phyloP scores from a whole-genome alignment of 2,888 invertebrate species.

The Cetonia aurata region DNA sequence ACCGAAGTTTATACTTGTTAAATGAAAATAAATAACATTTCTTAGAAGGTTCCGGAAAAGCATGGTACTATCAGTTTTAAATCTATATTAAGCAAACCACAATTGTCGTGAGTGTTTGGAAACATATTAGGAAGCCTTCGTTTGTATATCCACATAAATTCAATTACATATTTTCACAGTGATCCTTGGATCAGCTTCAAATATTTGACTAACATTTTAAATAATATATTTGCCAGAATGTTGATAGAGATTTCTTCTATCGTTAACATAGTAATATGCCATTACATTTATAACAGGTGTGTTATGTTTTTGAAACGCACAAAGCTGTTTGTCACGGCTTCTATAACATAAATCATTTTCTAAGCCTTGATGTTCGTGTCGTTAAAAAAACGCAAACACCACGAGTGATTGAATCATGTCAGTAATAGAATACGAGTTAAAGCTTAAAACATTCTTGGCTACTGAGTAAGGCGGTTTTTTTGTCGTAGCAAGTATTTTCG shows the following conservation, averaged over 20 bases:
- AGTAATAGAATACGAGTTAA: no score
- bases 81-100: no score
- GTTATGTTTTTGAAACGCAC: conserved; percentile 4
- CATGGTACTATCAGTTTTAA: no score
- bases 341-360: conserved; percentile 8
- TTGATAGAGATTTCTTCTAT: conserved; percentile 3
- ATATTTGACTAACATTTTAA: conserved; percentile 15
- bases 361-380: not conserved
- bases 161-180: not conserved
- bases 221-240: conserved; percentile 31
- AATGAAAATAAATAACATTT: no score
- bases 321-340: not conserved
- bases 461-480: no score
- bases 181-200: conserved; percentile 16
- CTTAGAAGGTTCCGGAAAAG: no score
- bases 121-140: no score
- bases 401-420: not conserved
- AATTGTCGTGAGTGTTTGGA: no score
- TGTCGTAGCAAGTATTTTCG: no score
- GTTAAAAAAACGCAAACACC: not conserved
- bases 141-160: no score
- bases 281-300: conserved; percentile 20
- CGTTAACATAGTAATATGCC: not conserved
- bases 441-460: no score
- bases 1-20: no score